Percentiles rank a stretch among this genome's conserved stretches.
Conservation (phyloP, 2,888 invertebrate species). For the Drosophila recens region DNA sequence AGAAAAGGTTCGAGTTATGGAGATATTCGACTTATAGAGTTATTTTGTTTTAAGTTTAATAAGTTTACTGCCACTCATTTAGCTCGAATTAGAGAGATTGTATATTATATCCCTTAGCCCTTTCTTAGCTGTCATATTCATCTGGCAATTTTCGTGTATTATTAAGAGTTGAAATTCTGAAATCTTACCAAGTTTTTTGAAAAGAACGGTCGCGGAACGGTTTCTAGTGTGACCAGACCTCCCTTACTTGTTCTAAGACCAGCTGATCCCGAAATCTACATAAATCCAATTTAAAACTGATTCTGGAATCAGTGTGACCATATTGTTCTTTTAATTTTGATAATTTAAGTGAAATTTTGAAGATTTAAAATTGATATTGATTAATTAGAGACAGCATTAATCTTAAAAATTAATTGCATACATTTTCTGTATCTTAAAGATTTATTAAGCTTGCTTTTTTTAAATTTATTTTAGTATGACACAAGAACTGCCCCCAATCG, state of each 20-base stretch:
- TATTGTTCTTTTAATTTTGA: too few species aligned
- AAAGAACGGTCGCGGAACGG: too few species aligned
- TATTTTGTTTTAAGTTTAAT: too few species aligned
- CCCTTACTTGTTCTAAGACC: neutral
- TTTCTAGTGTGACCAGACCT: neutral
- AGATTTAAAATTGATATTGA: too few species aligned
- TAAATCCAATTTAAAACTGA: too few species aligned
- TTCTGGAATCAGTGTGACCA: too few species aligned
- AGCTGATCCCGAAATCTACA: too few species aligned
- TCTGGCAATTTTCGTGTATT: neutral
- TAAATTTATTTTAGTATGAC: conserved; percentile 49
- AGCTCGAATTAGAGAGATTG: neutral
- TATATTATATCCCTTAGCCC: neutral
- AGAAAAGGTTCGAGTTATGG: too few species aligned
- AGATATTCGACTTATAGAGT: too few species aligned
- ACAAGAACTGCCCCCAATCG: conserved; percentile 54
- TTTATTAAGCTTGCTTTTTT: neutral
- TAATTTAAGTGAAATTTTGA: too few species aligned
- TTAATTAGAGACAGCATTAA: too few species aligned
- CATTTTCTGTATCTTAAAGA: neutral
- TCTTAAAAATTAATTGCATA: neutral
- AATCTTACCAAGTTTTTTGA: too few species aligned
- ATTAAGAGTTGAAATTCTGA: neutral
- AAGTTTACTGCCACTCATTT: neutral
- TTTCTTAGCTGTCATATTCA: neutral